Evolutionary conservation across 2,888 invertebrate genomes (phyloP).

Genomic region (Rhamnusium bicolor): DNA sequence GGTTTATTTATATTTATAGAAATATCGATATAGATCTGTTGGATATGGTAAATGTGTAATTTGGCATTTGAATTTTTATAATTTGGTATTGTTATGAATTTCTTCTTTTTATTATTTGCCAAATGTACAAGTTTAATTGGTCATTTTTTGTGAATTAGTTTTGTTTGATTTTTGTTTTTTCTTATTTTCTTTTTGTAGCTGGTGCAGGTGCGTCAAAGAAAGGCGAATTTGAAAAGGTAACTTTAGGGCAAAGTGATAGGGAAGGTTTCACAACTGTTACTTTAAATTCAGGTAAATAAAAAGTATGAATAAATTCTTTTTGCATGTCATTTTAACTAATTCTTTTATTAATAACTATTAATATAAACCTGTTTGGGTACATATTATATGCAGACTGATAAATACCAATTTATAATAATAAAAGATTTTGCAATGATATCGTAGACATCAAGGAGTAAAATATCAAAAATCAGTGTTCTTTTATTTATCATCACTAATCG

Average conservation of each 20-base stretch:
- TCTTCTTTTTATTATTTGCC: background rate
- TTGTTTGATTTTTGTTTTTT: conserved; percentile 25
- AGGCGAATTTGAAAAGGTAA: conserved; percentile 80
- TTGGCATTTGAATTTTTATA: no score
- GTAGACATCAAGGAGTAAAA: no score
- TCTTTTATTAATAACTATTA: no score
- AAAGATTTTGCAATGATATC: no score
- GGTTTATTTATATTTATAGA: background rate
- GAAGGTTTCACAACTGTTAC: conserved; percentile 81
- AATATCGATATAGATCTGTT: background rate
- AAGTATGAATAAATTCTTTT: background rate
- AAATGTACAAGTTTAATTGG: background rate
- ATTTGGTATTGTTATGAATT: background rate
- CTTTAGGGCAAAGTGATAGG: conserved; percentile 76
- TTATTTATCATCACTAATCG: no score
- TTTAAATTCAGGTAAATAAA: conserved; percentile 63
- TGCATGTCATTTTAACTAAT: background rate
- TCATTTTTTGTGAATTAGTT: conserved; percentile 6
- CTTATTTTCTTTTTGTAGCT: conserved; percentile 46
- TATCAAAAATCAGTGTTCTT: no score
- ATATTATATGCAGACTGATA: no score
- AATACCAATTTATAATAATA: no score
- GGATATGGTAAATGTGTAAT: background rate
- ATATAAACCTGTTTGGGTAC: no score
- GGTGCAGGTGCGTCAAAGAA: conserved; percentile 52